phyloP scores from a whole-genome alignment of 2,888 invertebrate genomes.

The Lamellibrachia columna region DNA sequence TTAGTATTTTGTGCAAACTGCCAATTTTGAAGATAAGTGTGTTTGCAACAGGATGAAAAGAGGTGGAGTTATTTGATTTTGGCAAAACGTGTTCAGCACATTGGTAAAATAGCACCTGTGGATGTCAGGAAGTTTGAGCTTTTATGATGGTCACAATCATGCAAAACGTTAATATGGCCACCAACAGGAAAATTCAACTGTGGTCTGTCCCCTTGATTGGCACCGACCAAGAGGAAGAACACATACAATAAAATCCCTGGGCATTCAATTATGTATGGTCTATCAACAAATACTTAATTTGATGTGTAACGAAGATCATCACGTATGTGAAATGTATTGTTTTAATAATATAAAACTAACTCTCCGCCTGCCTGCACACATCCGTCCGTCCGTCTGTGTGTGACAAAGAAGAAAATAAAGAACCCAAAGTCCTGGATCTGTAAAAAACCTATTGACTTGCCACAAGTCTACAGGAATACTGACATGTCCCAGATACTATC shows the following conservation, averaged over 20 bases:
- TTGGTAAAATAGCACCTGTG: no score
- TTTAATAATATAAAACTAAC: background rate
- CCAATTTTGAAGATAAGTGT: no score
- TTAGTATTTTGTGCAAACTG: no score
- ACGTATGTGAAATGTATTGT: background rate
- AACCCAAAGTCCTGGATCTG: background rate
- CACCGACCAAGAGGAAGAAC: background rate
- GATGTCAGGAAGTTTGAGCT: no score
- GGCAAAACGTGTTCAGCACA: no score
- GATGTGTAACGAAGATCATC: background rate
- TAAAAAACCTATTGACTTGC: no score
- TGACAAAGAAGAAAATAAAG: background rate
- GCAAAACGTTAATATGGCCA: no score
- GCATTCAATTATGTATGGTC: background rate
- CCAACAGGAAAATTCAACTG: no score
- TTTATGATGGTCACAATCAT: no score
- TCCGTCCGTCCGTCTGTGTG: background rate
- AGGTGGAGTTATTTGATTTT: no score
- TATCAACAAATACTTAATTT: background rate
- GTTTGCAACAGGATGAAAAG: no score
- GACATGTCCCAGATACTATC: background rate
- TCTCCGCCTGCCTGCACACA: background rate
- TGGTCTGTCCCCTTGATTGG: background rate
- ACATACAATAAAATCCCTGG: background rate
- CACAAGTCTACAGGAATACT: background rate